Conservation (phyloP, 2,797 vertebrate genomes). For the Prunella strophiata region DNA sequence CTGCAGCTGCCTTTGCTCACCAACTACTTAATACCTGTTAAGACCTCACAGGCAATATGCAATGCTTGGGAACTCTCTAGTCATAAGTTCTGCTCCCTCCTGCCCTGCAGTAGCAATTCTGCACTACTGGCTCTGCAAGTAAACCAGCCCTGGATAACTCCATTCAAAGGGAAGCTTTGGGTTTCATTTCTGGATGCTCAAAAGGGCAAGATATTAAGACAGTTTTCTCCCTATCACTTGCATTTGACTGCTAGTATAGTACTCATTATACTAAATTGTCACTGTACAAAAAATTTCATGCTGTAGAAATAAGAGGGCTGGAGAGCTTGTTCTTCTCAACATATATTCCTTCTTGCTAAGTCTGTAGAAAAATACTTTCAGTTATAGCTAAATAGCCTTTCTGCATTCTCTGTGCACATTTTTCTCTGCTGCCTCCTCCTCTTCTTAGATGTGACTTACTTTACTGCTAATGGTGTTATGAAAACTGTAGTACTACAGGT, state of each 20-base stretch:
- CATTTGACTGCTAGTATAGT: neutral
- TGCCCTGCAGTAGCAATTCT: neutral
- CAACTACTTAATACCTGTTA: neutral
- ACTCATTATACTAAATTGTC: neutral
- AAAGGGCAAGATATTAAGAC: neutral
- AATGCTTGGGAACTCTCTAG: neutral
- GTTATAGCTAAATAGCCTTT: neutral
- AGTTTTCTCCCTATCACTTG: neutral
- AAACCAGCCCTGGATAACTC: neutral
- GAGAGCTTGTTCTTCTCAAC: conserved; percentile 6
- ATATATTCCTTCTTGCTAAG: neutral
- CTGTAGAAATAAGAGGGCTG: conserved; percentile 18
- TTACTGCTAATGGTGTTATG: conserved; percentile 48
- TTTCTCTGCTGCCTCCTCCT: conserved; percentile 37
- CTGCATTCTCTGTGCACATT: conserved; percentile 12
- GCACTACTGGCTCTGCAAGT: neutral
- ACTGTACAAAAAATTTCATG: neutral
- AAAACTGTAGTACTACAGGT: conserved; percentile 47
- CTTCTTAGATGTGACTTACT: conserved; percentile 35
- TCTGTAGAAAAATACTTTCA: conserved; percentile 22
- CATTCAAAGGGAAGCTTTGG: neutral
- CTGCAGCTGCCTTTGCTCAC: conserved; percentile 20
- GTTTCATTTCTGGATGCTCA: conserved; percentile 1
- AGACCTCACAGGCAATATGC: neutral
- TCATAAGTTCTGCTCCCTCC: neutral